Conservation (phyloP, 2,113 vertebrate genomes). For the Mormyrus iriodes region DNA sequence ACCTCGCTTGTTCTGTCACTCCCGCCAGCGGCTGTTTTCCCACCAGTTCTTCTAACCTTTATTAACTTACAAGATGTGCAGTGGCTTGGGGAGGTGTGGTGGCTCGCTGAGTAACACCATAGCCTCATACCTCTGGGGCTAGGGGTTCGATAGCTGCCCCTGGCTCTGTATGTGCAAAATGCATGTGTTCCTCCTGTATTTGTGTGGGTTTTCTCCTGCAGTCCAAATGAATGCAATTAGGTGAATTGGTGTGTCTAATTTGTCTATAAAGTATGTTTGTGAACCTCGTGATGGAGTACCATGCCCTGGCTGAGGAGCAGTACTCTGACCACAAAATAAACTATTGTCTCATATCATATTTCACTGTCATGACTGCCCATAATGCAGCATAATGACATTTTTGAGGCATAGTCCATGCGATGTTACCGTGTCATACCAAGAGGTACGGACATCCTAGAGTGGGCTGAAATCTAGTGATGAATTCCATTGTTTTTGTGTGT, state of each 20-base stretch:
- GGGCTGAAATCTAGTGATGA: not conserved
- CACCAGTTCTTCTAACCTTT: not conserved
- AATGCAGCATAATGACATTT: not conserved
- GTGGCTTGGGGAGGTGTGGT: not conserved
- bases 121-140: not conserved
- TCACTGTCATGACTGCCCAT: not conserved
- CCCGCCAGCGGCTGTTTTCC: not conserved
- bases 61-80: not conserved
- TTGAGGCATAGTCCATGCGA: not conserved
- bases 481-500: not conserved
- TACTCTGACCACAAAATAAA: not conserved
- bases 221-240: not conserved
- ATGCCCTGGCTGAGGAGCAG: not conserved
- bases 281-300: not conserved
- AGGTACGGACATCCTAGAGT: not conserved
- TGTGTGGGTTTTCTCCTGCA: not conserved
- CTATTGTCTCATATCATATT: not conserved
- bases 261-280: not conserved
- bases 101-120: not conserved
- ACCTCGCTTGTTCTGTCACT: not conserved
- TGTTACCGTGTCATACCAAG: not conserved
- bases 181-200: not conserved
- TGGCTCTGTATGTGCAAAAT: not conserved
- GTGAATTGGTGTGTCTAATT: slow-evolving; percentile 10
- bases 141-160: not conserved